Percentiles rank a stretch among this genome's conserved stretches.
phyloP scores from a whole-genome alignment of 2,113 vertebrate species.

The Copsychus sechellarum region DNA sequence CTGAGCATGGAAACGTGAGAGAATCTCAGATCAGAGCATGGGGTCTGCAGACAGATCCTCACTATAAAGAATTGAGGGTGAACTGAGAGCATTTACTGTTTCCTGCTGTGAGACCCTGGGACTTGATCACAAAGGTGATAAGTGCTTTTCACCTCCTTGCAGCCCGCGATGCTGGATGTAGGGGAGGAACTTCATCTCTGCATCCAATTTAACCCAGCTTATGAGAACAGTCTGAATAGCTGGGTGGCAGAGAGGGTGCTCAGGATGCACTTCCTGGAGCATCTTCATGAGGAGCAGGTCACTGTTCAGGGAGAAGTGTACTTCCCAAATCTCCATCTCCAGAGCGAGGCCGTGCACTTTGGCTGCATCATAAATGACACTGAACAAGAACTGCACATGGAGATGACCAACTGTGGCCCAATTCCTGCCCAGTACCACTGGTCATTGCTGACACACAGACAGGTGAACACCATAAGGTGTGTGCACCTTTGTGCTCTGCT shows the following conservation, averaged over 20 bases:
- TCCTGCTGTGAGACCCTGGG: not conserved
- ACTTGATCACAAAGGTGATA: not conserved
- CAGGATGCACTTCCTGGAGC: constrained; percentile 75
- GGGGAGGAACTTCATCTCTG: constrained; percentile 72
- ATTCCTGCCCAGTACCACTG: constrained; percentile 79
- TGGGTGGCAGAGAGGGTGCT: constrained; percentile 75
- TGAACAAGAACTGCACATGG: constrained; percentile 55
- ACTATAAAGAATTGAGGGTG: not conserved
- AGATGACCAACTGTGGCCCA: constrained; percentile 83
- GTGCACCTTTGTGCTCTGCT: not conserved
- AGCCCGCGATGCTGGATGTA: constrained; percentile 76
- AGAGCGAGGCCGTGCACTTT: constrained; percentile 79
- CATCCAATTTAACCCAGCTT: constrained; percentile 82
- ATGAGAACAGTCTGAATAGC: constrained; percentile 54
- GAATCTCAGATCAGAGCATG: fast-evolving
- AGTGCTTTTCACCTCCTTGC: not conserved
- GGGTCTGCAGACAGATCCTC: not conserved
- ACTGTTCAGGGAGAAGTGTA: constrained; percentile 78
- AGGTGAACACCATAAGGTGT: constrained; percentile 72
- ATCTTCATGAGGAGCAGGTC: constrained; percentile 79
- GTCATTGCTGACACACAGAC: too few relatives aligned
- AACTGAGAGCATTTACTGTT: not conserved
- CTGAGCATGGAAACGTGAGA: not conserved
- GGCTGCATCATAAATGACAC: constrained; percentile 86
- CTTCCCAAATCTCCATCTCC: constrained; percentile 85